phyloP scores from a whole-genome alignment of 2,113 vertebrate genomes.

The Perognathus longimembris region DNA sequence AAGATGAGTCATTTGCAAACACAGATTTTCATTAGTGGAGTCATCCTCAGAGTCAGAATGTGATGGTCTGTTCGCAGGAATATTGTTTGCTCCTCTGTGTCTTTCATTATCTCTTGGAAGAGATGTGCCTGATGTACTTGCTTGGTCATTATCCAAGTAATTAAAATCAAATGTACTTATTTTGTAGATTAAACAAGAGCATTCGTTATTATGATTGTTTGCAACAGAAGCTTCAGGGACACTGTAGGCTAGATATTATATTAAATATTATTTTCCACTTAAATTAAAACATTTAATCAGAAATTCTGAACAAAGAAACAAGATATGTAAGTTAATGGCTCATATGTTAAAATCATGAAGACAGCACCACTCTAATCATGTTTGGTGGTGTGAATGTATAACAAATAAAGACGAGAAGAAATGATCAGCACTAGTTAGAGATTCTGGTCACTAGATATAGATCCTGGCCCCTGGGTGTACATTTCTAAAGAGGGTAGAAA shows the following conservation, averaged over 20 bases:
- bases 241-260: slow-evolving; percentile 80
- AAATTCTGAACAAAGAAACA: slow-evolving; percentile 71
- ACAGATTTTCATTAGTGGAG: slow-evolving; percentile 87
- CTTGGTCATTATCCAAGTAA: slow-evolving; percentile 88
- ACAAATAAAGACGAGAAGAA: slow-evolving; percentile 58
- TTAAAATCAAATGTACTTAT: slow-evolving; percentile 91
- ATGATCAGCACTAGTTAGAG: slow-evolving; percentile 47
- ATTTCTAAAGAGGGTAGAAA: slow-evolving; percentile 49
- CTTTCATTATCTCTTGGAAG: slow-evolving; percentile 88
- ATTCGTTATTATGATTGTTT: slow-evolving; percentile 88
- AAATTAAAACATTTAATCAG: slow-evolving; percentile 83
- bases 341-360: slow-evolving; percentile 75
- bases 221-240: slow-evolving; percentile 85
- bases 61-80: slow-evolving; percentile 86
- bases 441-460: background rate
- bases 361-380: slow-evolving; percentile 27
- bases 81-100: slow-evolving; percentile 87
- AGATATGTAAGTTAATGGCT: slow-evolving; percentile 77
- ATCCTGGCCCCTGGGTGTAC: background rate
- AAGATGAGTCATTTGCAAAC: slow-evolving; percentile 88
- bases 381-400: slow-evolving; percentile 65
- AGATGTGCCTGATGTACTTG: slow-evolving; percentile 87
- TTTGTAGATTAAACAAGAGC: slow-evolving; percentile 88
- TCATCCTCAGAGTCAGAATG: slow-evolving; percentile 85
- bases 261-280: slow-evolving; percentile 82